phyloP scores from a whole-genome alignment of 2,888 invertebrate genomes.

The Sarcophaga caerulescens region DNA sequence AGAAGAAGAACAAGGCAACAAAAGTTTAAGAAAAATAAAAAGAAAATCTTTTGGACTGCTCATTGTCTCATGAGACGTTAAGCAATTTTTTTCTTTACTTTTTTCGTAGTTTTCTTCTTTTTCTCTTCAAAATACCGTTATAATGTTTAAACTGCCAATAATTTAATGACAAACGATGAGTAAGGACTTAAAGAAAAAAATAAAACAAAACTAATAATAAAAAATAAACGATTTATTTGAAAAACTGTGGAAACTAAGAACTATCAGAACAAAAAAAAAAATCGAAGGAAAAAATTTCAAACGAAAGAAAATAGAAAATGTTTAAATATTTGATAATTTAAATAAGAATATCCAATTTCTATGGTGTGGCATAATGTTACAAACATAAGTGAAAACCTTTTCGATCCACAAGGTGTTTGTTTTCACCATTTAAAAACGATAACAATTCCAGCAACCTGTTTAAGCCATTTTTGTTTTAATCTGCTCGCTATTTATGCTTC shows the following conservation, averaged over 20 bases:
- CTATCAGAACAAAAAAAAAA: too few relatives aligned
- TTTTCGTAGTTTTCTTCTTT: conserved; percentile 34
- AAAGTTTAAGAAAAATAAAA: conserved; percentile 34
- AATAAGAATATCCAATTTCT: too few relatives aligned
- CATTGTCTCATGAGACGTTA: conserved; percentile 66
- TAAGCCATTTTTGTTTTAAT: neutral
- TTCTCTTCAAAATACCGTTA: conserved; percentile 56
- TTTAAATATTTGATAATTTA: too few relatives aligned
- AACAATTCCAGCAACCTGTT: conserved; percentile 4
- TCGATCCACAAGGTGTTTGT: neutral
- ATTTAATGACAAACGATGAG: conserved; percentile 66
- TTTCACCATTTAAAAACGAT: neutral
- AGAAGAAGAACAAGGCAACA: neutral
- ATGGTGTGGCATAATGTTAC: too few relatives aligned
- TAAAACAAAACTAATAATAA: neutral
- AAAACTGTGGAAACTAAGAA: conserved; percentile 30
- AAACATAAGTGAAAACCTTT: neutral
- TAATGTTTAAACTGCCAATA: conserved; percentile 65
- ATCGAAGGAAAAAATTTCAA: too few relatives aligned
- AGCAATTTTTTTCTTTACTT: conserved; percentile 30
- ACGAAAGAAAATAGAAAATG: too few relatives aligned
- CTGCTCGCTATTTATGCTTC: neutral
- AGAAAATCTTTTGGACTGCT: conserved; percentile 61
- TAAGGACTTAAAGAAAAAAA: conserved; percentile 27
- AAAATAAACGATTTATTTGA: conserved; percentile 42